Conservation (phyloP, 2,113 vertebrate species). For the Gobio gobio region DNA sequence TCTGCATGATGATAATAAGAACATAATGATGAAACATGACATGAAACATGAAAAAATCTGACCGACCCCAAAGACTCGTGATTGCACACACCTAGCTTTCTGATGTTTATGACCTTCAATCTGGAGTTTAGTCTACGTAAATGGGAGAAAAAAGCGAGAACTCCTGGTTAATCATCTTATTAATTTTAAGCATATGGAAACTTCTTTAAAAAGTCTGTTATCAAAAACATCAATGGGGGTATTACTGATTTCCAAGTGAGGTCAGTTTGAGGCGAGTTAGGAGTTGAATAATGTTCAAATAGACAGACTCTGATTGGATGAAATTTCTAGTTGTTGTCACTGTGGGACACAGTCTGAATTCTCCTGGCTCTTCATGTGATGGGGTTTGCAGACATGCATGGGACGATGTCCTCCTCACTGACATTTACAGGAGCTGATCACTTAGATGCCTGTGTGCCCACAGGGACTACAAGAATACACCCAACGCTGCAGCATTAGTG, state of each 20-base stretch:
- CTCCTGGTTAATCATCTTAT: background rate
- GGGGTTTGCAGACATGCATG: background rate
- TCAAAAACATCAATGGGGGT: background rate
- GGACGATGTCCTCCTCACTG: background rate
- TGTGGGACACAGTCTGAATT: background rate
- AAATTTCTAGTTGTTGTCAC: background rate
- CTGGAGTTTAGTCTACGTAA: background rate
- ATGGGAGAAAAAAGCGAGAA: background rate
- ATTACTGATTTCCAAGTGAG: background rate
- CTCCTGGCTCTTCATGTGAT: background rate
- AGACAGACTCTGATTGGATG: background rate
- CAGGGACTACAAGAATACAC: background rate
- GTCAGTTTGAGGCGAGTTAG: background rate
- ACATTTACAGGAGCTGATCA: constrained; percentile 33
- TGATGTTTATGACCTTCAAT: no score
- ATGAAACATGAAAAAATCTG: no score
- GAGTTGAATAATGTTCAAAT: background rate
- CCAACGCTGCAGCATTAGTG: background rate
- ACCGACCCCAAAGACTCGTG: no score
- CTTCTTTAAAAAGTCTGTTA: background rate
- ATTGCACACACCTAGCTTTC: no score
- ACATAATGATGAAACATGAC: no score
- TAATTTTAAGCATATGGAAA: background rate
- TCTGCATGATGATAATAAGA: no score
- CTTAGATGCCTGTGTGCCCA: background rate